phyloP scores from a whole-genome alignment of 2,888 invertebrate species.

The Steromphala cineraria region DNA sequence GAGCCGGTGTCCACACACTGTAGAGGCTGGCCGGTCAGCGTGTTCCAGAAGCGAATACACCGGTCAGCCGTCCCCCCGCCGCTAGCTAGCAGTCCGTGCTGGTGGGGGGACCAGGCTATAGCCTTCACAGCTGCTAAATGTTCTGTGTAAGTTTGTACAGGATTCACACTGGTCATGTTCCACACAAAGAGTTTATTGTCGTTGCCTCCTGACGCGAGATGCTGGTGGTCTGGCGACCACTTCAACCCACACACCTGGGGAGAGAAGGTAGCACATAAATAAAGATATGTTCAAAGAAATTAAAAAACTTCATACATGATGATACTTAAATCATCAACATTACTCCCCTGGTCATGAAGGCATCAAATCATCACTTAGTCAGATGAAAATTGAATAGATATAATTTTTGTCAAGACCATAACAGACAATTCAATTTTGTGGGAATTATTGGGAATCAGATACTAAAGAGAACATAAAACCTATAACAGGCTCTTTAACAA shows the following conservation, averaged over 20 bases:
- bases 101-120: slow-evolving; percentile 99
- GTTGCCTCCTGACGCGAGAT: slow-evolving; percentile 98
- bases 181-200: slow-evolving; percentile 96
- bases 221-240: slow-evolving; percentile 98
- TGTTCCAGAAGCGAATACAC: slow-evolving; percentile 98
- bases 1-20: slow-evolving; percentile 98
- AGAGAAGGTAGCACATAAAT: not conserved
- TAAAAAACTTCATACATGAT: no score
- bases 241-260: slow-evolving; percentile 91
- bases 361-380: no score
- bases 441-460: no score
- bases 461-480: no score
- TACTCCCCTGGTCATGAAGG: no score
- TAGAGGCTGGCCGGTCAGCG: slow-evolving; percentile 97
- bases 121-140: slow-evolving; percentile 96
- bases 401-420: no score
- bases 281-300: not conserved
- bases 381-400: no score
- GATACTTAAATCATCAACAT: no score
- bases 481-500: no score
- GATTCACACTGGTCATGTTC: slow-evolving; percentile 81
- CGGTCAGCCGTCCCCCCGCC: slow-evolving; percentile 99
- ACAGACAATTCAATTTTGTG: no score
- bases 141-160: slow-evolving; percentile 96
- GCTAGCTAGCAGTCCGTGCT: slow-evolving; percentile 95